Evolutionary conservation across 2,797 vertebrate species (phyloP).

Genomic region (Ctenochaetus hawaiiensis): DNA sequence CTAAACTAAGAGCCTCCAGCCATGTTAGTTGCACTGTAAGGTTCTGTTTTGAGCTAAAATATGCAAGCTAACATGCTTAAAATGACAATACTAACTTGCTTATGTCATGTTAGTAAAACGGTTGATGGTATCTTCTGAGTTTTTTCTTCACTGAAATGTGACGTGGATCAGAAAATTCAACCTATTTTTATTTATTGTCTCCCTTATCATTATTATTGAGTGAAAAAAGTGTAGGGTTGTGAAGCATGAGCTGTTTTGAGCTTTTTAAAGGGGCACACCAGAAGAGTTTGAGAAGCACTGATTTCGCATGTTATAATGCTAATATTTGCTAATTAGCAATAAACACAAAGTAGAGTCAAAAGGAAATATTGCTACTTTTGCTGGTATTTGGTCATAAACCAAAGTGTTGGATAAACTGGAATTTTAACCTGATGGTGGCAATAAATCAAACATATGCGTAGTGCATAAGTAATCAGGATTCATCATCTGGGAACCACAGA

Average conservation of each 20-base stretch:
- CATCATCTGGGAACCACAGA: background rate
- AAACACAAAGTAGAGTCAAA: background rate
- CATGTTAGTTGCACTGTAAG: background rate
- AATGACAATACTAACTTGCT: background rate
- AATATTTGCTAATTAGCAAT: no score
- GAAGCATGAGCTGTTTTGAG: no score
- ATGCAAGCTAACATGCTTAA: background rate
- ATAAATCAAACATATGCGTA: background rate
- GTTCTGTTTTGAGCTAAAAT: background rate
- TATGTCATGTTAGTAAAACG: background rate
- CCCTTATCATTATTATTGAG: no score
- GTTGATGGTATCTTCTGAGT: background rate
- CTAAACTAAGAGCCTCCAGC: no score
- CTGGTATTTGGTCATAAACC: background rate
- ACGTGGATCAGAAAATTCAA: no score
- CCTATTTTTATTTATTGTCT: no score
- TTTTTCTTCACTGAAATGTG: no score
- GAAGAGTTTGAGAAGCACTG: no score
- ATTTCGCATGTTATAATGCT: background rate
- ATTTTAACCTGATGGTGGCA: no score
- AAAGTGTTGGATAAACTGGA: background rate
- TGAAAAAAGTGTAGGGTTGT: no score
- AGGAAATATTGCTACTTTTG: background rate
- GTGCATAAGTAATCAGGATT: background rate
- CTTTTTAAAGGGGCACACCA: no score